Percentiles rank a stretch among this genome's conserved stretches.
These are phyloP conservation scores for Denticeps clupeoides DNA, from an alignment of 2,797 vertebrate genomes.

Conservation along the genomic window DNA sequence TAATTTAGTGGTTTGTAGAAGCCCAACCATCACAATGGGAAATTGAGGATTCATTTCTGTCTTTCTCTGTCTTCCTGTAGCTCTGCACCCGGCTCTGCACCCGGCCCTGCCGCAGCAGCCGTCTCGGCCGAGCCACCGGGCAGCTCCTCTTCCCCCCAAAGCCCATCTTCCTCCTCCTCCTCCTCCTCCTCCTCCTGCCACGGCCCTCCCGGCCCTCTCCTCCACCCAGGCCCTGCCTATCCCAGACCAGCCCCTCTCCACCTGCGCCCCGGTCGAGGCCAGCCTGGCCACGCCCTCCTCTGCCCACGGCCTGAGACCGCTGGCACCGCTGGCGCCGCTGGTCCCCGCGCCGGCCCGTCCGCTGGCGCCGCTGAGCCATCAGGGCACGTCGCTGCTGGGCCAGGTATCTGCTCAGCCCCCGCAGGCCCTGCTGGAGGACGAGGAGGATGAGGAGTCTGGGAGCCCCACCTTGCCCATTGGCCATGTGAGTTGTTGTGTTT, in stretches of 20 bases:
- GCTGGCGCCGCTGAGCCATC: slow-evolving; percentile 10
- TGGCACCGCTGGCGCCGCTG: slow-evolving; percentile 42
- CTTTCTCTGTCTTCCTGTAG: background rate
- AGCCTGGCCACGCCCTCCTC: slow-evolving; percentile 30
- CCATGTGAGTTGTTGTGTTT: slow-evolving; percentile 56
- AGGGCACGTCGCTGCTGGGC: slow-evolving; percentile 33
- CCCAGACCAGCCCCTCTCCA: slow-evolving; percentile 19
- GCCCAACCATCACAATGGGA: no score
- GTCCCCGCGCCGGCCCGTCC: slow-evolving; percentile 36
- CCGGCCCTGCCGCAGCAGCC: slow-evolving; percentile 83
- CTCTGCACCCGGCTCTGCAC: slow-evolving; percentile 66
- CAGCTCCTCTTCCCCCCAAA: slow-evolving; percentile 74
- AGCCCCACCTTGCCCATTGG: slow-evolving; percentile 40
- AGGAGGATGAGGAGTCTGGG: slow-evolving; percentile 40
- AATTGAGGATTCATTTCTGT: background rate
- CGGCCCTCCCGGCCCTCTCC: slow-evolving; percentile 14
- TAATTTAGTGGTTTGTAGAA: no score
- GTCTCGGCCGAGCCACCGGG: slow-evolving; percentile 76
- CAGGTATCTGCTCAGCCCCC: slow-evolving; percentile 58
- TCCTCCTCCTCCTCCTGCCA: slow-evolving; percentile 31
- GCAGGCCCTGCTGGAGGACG: slow-evolving; percentile 56
- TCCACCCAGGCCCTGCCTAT: slow-evolving; percentile 29
- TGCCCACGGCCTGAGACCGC: slow-evolving; percentile 36
- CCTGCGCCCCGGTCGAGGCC: background rate
- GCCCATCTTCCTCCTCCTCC: slow-evolving; percentile 37